Evolutionary conservation across 2,113 vertebrate genomes (phyloP).

Genomic region (Leucopsar rothschildi): DNA sequence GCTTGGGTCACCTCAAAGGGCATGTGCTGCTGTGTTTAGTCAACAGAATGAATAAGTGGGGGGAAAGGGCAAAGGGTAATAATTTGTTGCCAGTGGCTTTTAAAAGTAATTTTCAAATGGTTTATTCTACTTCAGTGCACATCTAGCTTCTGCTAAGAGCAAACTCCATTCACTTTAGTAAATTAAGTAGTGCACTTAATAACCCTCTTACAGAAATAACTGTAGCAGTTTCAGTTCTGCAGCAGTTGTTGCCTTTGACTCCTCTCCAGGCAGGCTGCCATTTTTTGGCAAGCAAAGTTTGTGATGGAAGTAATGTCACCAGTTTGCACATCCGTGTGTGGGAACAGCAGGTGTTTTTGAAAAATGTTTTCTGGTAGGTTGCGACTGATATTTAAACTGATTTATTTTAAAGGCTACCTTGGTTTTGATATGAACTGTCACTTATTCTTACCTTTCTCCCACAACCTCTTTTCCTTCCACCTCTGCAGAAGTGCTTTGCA

Average conservation of each 20-base stretch:
- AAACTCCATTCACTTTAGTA: neutral
- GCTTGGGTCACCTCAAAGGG: neutral
- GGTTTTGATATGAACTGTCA: neutral
- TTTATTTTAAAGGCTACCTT: neutral
- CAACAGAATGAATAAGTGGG: neutral
- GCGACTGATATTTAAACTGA: neutral
- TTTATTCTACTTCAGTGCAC: neutral
- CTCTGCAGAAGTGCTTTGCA: neutral
- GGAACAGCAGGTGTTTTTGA: neutral
- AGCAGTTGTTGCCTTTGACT: neutral
- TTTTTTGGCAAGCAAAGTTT: neutral
- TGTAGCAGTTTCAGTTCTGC: neutral
- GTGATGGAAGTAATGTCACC: neutral
- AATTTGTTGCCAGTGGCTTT: neutral
- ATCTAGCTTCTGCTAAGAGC: neutral
- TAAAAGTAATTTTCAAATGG: neutral
- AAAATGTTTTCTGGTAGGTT: neutral
- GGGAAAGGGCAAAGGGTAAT: neutral
- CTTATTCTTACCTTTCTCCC: neutral
- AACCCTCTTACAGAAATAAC: neutral
- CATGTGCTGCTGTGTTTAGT: neutral
- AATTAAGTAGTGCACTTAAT: neutral
- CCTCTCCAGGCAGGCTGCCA: neutral
- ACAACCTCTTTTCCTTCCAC: neutral
- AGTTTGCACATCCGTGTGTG: neutral